Conservation (phyloP, 2,888 invertebrate genomes). For the Netelia inedita region DNA sequence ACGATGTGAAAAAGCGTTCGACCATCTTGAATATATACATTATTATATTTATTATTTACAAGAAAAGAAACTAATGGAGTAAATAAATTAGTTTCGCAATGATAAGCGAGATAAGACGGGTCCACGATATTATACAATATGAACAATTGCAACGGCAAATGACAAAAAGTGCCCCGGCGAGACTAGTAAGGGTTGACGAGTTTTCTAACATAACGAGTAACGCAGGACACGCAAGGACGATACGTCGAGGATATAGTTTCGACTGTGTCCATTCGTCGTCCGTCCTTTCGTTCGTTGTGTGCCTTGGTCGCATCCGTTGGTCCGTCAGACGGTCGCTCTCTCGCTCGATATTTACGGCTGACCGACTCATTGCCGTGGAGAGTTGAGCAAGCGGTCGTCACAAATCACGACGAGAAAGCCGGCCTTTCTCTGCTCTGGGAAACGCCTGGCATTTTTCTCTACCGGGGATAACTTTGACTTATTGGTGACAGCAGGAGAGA, state of each 20-base stretch:
- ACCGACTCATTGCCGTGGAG: constrained; percentile 84
- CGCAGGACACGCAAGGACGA: constrained; percentile 68
- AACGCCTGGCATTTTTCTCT: constrained; percentile 85
- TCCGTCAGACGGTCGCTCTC: constrained; percentile 74
- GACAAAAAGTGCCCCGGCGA: not conserved
- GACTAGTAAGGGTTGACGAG: not conserved
- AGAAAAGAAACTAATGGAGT: too few relatives aligned
- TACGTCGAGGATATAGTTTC: constrained; percentile 68
- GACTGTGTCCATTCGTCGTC: constrained; percentile 66
- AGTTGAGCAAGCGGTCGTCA: constrained; percentile 84
- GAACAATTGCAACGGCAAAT: not conserved
- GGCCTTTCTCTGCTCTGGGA: constrained; percentile 84
- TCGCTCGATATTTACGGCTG: constrained; percentile 84
- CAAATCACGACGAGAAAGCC: constrained; percentile 84
- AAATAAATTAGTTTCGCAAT: too few relatives aligned
- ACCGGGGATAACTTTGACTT: constrained; percentile 85
- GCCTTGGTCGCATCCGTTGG: constrained; percentile 72
- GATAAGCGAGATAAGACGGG: not conserved
- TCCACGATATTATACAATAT: not conserved
- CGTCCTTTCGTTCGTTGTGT: constrained; percentile 57
- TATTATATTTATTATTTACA: too few relatives aligned
- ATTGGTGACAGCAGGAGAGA: constrained; percentile 82
- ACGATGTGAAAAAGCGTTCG: too few relatives aligned
- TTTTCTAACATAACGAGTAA: constrained; percentile 6
- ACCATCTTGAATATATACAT: too few relatives aligned